phyloP scores from a whole-genome alignment of 2,797 vertebrate species.

The Tragelaphus oryx region DNA sequence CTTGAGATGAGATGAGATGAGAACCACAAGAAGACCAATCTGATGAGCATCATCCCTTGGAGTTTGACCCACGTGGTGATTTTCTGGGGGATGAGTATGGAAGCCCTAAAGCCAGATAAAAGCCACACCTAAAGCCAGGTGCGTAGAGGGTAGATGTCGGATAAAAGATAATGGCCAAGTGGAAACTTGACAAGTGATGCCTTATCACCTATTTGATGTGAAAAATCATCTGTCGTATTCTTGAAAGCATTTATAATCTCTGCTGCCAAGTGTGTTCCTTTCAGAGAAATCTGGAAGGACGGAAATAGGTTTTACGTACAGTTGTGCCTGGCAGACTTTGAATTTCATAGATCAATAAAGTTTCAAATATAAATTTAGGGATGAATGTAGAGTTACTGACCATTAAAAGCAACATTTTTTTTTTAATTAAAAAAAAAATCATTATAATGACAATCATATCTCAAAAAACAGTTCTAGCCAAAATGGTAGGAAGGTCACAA shows the following conservation, averaged over 20 bases:
- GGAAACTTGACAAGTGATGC: background rate
- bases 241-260: constrained; percentile 34
- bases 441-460: background rate
- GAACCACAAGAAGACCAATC: background rate
- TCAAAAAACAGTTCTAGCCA: background rate
- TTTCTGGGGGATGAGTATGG: background rate
- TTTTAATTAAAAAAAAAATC: background rate
- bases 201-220: constrained; percentile 21
- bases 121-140: background rate
- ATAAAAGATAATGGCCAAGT: background rate
- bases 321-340: background rate
- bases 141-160: background rate
- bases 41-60: background rate
- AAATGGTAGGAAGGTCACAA: background rate
- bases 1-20: constrained; percentile 6
- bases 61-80: background rate
- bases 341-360: constrained; percentile 1
- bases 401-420: background rate
- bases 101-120: background rate
- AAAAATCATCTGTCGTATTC: constrained; percentile 14
- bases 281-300: background rate
- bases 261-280: background rate
- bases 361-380: background rate
- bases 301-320: background rate
- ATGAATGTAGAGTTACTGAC: background rate